These are phyloP conservation scores for Microtus ochrogaster DNA, from an alignment of 2,113 vertebrate species.

Conservation along the genomic window DNA sequence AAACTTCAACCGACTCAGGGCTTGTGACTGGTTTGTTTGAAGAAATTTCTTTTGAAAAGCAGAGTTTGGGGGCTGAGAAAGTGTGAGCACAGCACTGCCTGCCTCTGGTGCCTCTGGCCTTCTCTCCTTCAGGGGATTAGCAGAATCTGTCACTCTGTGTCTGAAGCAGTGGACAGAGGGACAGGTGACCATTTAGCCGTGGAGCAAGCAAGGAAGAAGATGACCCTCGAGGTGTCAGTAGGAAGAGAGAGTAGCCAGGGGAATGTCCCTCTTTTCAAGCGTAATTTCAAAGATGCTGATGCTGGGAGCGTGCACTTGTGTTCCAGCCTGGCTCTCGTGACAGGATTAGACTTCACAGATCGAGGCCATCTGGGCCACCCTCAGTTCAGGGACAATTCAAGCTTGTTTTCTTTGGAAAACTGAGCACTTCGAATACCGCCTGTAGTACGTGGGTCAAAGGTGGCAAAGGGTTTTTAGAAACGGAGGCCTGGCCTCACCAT, in stretches of 20 bases:
- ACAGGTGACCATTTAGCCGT: not conserved
- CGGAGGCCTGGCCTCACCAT: not conserved
- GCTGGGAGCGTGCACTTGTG: not conserved
- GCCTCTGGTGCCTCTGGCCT: rapidly evolving
- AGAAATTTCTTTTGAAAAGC: slow-evolving; percentile 68
- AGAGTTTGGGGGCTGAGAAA: slow-evolving; percentile 47
- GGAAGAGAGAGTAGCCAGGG: not conserved
- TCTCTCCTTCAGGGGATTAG: not conserved
- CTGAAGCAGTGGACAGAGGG: not conserved
- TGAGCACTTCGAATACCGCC: not conserved
- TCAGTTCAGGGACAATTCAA: not conserved
- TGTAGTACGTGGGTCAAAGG: not conserved
- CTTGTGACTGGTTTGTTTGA: slow-evolving; percentile 62
- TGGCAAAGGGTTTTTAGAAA: not conserved
- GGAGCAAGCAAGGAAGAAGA: not conserved
- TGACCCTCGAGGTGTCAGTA: rapidly evolving
- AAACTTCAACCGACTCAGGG: slow-evolving; percentile 63
- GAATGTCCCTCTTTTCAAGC: not conserved
- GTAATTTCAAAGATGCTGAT: not conserved
- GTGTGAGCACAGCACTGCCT: not conserved
- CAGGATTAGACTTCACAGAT: not conserved
- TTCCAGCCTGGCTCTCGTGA: not conserved
- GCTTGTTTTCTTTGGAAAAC: not conserved
- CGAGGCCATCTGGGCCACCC: not conserved
- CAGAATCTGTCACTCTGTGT: not conserved